These are phyloP conservation scores for Lacerta agilis DNA, from an alignment of 2,797 vertebrate species.

Conservation along the genomic window DNA sequence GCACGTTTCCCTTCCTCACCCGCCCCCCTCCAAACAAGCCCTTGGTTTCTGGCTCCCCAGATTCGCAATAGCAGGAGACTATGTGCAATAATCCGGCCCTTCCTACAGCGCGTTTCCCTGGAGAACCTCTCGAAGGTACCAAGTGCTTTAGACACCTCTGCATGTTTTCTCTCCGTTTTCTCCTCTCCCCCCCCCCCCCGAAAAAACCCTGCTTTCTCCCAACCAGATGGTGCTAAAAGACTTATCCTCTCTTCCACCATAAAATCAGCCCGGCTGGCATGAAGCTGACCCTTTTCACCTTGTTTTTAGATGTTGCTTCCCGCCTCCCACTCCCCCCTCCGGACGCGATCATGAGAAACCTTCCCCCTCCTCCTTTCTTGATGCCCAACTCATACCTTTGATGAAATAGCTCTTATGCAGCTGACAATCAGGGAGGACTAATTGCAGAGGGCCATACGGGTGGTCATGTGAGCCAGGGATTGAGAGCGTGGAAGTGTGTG, in stretches of 20 bases:
- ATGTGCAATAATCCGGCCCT: slow-evolving; percentile 55
- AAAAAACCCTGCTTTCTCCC: not conserved
- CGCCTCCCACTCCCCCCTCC: not conserved
- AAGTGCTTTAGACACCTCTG: slow-evolving; percentile 58
- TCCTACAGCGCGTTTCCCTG: slow-evolving; percentile 24
- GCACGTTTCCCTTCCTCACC: slow-evolving; percentile 16
- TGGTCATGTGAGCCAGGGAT: slow-evolving; percentile 11
- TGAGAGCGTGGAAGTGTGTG: not conserved
- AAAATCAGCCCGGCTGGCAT: slow-evolving; percentile 18
- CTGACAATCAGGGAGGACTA: slow-evolving; percentile 46
- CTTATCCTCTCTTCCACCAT: slow-evolving; percentile 3
- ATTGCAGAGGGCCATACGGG: slow-evolving; percentile 31
- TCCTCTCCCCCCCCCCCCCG: too few relatives aligned
- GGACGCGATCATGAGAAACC: not conserved
- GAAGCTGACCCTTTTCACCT: not conserved
- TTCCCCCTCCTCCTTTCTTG: not conserved
- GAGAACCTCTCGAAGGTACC: slow-evolving; percentile 38
- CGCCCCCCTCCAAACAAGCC: not conserved
- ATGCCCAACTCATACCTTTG: not conserved
- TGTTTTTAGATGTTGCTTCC: not conserved
- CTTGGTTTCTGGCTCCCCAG: slow-evolving; percentile 39
- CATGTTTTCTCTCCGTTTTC: not conserved
- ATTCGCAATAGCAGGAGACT: slow-evolving; percentile 39
- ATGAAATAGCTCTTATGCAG: slow-evolving; percentile 42
- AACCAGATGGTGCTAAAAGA: slow-evolving; percentile 46